Percentiles rank a stretch among this genome's conserved stretches.
These are phyloP conservation scores for Polyergus mexicanus DNA, from an alignment of 1,140 invertebrate genomes.

Conservation along the genomic window DNA sequence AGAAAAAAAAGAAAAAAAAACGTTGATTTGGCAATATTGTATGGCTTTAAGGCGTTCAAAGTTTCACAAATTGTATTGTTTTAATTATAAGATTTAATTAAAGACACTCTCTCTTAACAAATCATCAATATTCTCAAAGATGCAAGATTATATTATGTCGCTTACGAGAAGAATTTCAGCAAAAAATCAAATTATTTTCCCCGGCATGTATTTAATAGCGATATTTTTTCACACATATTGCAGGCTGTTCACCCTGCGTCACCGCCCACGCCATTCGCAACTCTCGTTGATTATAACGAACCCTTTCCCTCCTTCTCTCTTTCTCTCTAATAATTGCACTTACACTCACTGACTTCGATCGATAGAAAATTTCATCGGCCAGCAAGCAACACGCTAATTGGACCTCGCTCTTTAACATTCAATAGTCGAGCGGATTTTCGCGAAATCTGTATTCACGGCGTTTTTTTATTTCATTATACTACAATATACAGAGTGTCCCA, in stretches of 20 bases:
- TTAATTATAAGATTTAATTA: not conserved
- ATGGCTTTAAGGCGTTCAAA: not conserved
- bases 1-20: not conserved
- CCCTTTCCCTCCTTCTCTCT: too few relatives aligned
- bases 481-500: too few relatives aligned
- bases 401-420: slow-evolving; percentile 26
- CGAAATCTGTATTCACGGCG: slow-evolving; percentile 1
- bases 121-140: not conserved
- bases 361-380: slow-evolving; percentile 28
- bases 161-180: slow-evolving; percentile 13
- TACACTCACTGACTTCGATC: not conserved
- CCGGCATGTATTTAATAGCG: too few relatives aligned
- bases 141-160: not conserved
- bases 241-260: not conserved
- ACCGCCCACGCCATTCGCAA: slow-evolving; percentile 3
- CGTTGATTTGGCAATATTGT: not conserved
- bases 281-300: slow-evolving; percentile 17
- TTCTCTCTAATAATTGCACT: slow-evolving; percentile 3
- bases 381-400: slow-evolving; percentile 5
- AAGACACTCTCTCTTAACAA: not conserved
- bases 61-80: not conserved
- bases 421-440: slow-evolving; percentile 29
- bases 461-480: slow-evolving; percentile 48
- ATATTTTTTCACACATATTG: slow-evolving; percentile 13
- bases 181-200: not conserved